Conservation (phyloP, 2,113 vertebrate species). For the Barnardius zonarius region DNA sequence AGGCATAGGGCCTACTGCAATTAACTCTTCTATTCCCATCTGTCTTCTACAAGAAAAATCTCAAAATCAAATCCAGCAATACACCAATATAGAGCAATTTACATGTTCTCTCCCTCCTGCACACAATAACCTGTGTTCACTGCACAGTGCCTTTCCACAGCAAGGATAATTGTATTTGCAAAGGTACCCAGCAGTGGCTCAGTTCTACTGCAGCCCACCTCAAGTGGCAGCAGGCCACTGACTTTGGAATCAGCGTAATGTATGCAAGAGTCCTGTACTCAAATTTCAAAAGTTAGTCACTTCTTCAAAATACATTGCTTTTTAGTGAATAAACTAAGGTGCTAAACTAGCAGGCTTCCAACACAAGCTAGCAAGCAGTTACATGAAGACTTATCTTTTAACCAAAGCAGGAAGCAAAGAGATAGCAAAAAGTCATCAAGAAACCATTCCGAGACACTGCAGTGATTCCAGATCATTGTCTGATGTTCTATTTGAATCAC, state of each 20-base stretch:
- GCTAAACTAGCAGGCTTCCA: background rate
- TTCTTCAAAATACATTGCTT: background rate
- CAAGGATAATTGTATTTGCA: background rate
- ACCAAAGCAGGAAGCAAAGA: background rate
- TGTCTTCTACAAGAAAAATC: background rate
- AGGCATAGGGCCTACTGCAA: background rate
- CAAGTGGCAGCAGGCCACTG: fast-evolving
- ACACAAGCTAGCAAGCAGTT: background rate
- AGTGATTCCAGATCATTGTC: background rate
- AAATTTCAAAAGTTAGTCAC: background rate
- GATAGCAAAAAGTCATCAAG: background rate
- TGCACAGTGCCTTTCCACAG: background rate
- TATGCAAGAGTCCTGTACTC: background rate
- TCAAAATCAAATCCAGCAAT: background rate
- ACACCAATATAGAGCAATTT: background rate
- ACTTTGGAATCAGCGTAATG: background rate
- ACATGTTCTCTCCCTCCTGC: background rate
- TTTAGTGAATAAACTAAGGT: background rate
- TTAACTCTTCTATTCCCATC: background rate
- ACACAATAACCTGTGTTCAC: background rate
- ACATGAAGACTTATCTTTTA: background rate
- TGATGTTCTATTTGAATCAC: no score
- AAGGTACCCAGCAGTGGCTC: background rate
- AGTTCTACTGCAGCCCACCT: background rate
- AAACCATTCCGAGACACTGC: background rate